Conservation (phyloP, 2,797 vertebrate genomes). For the Mionectes olivaceus region DNA sequence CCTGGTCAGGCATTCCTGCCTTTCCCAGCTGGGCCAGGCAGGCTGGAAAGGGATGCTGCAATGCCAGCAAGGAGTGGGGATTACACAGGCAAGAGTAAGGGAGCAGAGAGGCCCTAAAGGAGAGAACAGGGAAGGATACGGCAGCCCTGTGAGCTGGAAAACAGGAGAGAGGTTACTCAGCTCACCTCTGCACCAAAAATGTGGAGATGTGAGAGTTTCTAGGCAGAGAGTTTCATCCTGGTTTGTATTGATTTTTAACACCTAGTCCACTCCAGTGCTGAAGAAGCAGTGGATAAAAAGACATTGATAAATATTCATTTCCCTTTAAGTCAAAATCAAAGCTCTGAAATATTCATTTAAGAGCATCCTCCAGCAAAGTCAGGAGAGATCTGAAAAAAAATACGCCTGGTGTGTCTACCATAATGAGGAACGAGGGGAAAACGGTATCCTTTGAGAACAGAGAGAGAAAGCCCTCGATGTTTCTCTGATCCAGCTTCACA, state of each 20-base stretch:
- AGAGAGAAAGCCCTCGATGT: neutral
- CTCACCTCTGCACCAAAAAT: neutral
- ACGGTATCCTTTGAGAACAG: neutral
- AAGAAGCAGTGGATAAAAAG: neutral
- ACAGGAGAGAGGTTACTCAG: neutral
- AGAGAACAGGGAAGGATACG: neutral
- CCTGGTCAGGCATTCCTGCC: accelerated
- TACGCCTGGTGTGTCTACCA: neutral
- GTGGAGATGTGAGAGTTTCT: neutral
- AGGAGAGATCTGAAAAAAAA: neutral
- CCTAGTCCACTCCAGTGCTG: neutral
- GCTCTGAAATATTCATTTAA: slow-evolving; percentile 25
- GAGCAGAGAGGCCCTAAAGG: neutral
- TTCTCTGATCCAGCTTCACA: slow-evolving; percentile 11
- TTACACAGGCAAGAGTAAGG: neutral
- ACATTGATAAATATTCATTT: slow-evolving; percentile 20
- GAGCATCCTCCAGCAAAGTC: slow-evolving; percentile 68
- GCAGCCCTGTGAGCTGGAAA: neutral
- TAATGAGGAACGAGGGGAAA: neutral
- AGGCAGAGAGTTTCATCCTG: neutral
- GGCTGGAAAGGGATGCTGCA: neutral
- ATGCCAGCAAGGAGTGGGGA: neutral
- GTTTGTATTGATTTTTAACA: slow-evolving; percentile 1
- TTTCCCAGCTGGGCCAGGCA: neutral
- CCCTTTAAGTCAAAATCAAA: slow-evolving; percentile 44